Conservation (phyloP, 1,140 invertebrate genomes). For the Drosophila carrolli region DNA sequence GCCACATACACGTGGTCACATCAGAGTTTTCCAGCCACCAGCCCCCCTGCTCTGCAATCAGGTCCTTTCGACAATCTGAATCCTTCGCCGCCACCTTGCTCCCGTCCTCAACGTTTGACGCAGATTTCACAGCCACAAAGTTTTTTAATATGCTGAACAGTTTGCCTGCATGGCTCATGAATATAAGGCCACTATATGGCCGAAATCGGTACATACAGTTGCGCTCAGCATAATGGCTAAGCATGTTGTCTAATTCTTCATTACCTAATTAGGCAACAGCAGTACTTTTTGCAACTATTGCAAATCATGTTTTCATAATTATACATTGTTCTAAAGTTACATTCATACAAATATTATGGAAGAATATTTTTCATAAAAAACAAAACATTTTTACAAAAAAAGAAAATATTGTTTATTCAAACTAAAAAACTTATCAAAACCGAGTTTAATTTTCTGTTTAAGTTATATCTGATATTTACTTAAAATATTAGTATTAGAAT, state of each 20-base stretch:
- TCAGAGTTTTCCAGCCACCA: conserved; percentile 14
- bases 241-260: not conserved
- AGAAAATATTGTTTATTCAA: too few relatives aligned
- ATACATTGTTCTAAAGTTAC: too few relatives aligned
- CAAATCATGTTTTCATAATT: too few relatives aligned
- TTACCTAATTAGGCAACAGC: not conserved
- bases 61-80: conserved; percentile 10
- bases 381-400: too few relatives aligned
- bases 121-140: conserved; percentile 57
- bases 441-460: too few relatives aligned
- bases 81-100: conserved; percentile 1
- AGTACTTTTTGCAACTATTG: too few relatives aligned
- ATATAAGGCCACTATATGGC: conserved; percentile 37
- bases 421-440: too few relatives aligned
- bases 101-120: conserved; percentile 27
- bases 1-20: conserved; percentile 54
- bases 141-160: conserved; percentile 58
- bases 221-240: not conserved
- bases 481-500: too few relatives aligned
- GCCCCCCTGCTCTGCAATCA: not conserved
- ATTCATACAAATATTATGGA: too few relatives aligned
- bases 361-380: too few relatives aligned
- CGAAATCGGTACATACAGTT: conserved; percentile 6
- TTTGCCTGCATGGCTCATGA: conserved; percentile 41
- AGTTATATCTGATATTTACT: too few relatives aligned